These are phyloP conservation scores for Fukomys damarensis DNA, from an alignment of 2,113 vertebrate genomes.

Conservation along the genomic window DNA sequence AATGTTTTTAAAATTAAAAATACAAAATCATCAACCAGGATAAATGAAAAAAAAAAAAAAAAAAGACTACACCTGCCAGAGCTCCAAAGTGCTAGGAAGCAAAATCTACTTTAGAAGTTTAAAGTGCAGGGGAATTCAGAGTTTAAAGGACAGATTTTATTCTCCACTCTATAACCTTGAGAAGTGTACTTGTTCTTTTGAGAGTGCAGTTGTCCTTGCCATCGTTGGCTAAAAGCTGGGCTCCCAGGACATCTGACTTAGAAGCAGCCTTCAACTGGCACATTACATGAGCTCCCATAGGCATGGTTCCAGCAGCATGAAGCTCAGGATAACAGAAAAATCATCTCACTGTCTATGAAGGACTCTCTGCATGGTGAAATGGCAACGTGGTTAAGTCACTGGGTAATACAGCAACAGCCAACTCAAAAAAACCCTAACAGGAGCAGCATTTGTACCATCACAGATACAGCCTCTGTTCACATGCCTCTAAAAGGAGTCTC, in stretches of 20 bases:
- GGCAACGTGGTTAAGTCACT: background rate
- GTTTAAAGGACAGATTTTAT: background rate
- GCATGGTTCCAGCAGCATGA: background rate
- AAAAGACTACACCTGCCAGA: background rate
- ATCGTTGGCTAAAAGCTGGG: background rate
- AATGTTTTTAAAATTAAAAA: constrained; percentile 13
- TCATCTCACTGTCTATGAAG: background rate
- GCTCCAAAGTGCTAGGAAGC: background rate
- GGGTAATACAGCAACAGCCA: background rate
- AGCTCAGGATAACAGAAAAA: background rate
- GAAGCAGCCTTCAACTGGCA: background rate
- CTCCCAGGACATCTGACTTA: background rate
- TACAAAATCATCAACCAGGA: background rate
- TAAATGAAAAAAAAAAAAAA: constrained; percentile 31
- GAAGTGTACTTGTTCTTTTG: background rate
- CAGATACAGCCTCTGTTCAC: background rate
- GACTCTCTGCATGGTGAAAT: background rate
- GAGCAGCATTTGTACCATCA: background rate
- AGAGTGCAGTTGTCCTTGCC: background rate
- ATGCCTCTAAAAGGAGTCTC: background rate
- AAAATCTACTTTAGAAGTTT: background rate
- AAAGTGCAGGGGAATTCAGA: background rate
- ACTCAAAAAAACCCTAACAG: background rate
- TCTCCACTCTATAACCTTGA: background rate
- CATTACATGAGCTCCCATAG: background rate